phyloP scores from a whole-genome alignment of 2,888 invertebrate species.

The Drosophila niveifrons region DNA sequence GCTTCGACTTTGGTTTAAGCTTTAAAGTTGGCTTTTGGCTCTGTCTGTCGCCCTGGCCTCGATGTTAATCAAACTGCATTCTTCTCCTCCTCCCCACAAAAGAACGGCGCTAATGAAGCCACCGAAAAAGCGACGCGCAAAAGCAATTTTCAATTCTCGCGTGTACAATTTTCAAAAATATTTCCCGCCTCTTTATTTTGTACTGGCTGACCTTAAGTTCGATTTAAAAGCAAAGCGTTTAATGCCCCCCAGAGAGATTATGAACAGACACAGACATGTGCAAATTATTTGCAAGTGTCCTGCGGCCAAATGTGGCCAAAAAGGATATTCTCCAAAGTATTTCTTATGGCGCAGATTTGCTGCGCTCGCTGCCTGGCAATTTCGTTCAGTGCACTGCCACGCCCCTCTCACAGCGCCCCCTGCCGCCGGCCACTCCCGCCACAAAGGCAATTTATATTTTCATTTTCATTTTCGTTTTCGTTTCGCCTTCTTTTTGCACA shows the following conservation, averaged over 20 bases:
- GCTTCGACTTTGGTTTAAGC: slow-evolving; percentile 18
- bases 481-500: slow-evolving; percentile 37
- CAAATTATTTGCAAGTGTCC: not conserved
- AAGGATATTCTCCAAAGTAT: not conserved
- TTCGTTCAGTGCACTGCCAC: slow-evolving; percentile 25
- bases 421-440: slow-evolving; percentile 19
- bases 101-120: slow-evolving; percentile 71
- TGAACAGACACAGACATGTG: not conserved
- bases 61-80: slow-evolving; percentile 58
- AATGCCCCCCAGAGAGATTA: slow-evolving; percentile 6
- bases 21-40: not conserved
- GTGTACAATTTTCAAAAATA: not conserved
- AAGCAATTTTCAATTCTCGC: slow-evolving; percentile 51
- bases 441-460: slow-evolving; percentile 72
- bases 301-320: not conserved
- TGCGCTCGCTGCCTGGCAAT: slow-evolving; percentile 5
- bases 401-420: not conserved
- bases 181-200: not conserved
- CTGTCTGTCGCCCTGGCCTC: slow-evolving; percentile 11
- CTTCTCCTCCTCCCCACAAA: not conserved
- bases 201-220: not conserved
- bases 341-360: slow-evolving; percentile 24
- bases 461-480: slow-evolving; percentile 51
- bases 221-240: slow-evolving; percentile 37
- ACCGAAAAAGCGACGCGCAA: slow-evolving; percentile 60